Evolutionary conservation across 1,140 invertebrate species (phyloP).

Genomic region (Latrodectus geometricus): DNA sequence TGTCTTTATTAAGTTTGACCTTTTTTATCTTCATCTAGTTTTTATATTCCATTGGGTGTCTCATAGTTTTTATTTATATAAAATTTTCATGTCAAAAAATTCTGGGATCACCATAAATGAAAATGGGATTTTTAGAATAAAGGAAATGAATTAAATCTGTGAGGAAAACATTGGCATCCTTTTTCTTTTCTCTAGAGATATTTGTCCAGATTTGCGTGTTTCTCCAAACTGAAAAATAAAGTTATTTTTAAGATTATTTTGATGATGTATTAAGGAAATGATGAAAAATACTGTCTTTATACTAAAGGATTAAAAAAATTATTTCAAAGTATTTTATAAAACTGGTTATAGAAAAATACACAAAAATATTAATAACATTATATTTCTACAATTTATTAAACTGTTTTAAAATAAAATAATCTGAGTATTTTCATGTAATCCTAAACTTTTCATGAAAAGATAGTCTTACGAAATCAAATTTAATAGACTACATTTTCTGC

Average conservation of each 20-base stretch:
- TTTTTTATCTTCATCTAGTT: background rate
- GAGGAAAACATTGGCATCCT: background rate
- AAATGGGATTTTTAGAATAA: background rate
- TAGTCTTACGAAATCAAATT: too few species aligned
- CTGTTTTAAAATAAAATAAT: too few species aligned
- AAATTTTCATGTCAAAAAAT: background rate
- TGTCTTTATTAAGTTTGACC: conserved; percentile 27
- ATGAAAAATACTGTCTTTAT: too few species aligned
- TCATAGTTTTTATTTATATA: background rate
- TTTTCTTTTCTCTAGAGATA: background rate
- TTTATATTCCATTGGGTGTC: background rate
- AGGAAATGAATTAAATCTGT: background rate
- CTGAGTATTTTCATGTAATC: too few species aligned
- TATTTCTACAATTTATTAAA: too few species aligned
- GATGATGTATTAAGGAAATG: too few species aligned
- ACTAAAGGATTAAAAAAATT: too few species aligned
- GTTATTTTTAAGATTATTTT: background rate
- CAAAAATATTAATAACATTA: too few species aligned
- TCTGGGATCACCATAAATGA: background rate
- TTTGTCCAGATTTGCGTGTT: background rate
- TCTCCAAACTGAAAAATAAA: background rate
- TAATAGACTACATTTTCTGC: too few species aligned
- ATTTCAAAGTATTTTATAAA: too few species aligned
- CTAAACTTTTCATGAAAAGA: too few species aligned
- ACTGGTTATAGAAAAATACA: too few species aligned